Conservation (phyloP, 1,140 invertebrate species). For the Caerostris extrusa region DNA sequence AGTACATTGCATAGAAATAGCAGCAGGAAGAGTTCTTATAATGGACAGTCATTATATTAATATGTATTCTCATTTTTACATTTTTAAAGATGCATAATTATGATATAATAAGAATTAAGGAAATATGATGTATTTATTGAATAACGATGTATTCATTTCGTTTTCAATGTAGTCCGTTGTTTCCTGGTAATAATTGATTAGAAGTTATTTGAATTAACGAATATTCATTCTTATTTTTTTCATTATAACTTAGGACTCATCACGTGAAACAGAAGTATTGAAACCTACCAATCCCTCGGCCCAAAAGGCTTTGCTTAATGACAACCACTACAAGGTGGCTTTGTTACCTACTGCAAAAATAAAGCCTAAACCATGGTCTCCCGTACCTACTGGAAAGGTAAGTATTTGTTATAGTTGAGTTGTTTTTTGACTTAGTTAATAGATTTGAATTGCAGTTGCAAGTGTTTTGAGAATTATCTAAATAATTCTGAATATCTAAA, state of each 20-base stretch:
- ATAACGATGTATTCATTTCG: not conserved
- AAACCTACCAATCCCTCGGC: constrained; percentile 88
- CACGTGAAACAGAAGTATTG: constrained; percentile 87
- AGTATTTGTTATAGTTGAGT: not conserved
- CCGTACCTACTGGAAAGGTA: constrained; percentile 80
- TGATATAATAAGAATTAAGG: not conserved
- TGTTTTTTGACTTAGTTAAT: no score
- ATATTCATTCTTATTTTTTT: not conserved
- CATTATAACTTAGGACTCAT: constrained; percentile 81
- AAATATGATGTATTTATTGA: not conserved
- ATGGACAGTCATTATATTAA: no score
- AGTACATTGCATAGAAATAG: no score
- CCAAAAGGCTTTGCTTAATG: constrained; percentile 85
- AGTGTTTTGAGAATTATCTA: no score
- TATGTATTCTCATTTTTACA: no score
- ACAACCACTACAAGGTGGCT: constrained; percentile 86
- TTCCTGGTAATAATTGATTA: no score
- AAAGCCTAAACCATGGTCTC: constrained; percentile 82
- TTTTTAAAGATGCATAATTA: not conserved
- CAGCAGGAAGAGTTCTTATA: no score
- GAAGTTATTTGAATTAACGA: not conserved
- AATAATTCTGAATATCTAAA: no score
- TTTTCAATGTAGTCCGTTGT: no score
- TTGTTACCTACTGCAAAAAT: constrained; percentile 84
- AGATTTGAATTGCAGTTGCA: no score